A percentile compares a stretch with the other conserved stretches of the same genome.
Evolutionary conservation across 1,140 invertebrate species (phyloP).

Genomic region (Whitmania pigra): DNA sequence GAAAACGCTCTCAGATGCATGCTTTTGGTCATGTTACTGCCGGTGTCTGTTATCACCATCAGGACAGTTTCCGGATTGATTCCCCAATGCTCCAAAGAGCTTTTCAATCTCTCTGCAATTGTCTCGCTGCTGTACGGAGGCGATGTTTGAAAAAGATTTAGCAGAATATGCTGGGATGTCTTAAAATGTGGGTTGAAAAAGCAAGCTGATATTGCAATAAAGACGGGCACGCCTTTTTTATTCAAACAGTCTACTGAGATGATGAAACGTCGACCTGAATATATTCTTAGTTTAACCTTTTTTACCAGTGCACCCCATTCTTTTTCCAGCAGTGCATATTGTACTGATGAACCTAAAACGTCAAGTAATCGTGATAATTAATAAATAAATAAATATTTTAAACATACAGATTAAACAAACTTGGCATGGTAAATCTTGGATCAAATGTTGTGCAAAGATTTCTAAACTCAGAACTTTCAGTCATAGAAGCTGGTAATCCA

Average conservation of each 20-base stretch:
- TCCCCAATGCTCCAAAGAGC: background rate
- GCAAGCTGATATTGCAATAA: background rate
- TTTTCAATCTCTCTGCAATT: slow-evolving; percentile 5
- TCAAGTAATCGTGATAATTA: background rate
- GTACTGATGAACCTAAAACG: background rate
- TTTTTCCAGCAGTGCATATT: slow-evolving; percentile 1
- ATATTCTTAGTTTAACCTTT: background rate
- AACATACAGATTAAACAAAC: background rate
- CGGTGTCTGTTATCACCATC: background rate
- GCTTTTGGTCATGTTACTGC: background rate
- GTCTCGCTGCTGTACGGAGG: background rate
- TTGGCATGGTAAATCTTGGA: background rate
- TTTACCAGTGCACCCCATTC: background rate
- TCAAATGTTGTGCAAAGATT: background rate
- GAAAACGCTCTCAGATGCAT: background rate
- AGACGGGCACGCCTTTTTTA: background rate
- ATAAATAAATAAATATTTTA: background rate
- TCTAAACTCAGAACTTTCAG: background rate
- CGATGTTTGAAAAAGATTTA: slow-evolving; percentile 3
- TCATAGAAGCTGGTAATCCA: background rate
- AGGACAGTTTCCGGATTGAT: background rate
- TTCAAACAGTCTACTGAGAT: background rate
- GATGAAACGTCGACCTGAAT: background rate
- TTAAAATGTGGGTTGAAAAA: background rate
- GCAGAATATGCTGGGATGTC: background rate